Base-by-base conservation (phyloP, 2,888 invertebrate genomes). In the Lithophane semibrunnea region DNA sequence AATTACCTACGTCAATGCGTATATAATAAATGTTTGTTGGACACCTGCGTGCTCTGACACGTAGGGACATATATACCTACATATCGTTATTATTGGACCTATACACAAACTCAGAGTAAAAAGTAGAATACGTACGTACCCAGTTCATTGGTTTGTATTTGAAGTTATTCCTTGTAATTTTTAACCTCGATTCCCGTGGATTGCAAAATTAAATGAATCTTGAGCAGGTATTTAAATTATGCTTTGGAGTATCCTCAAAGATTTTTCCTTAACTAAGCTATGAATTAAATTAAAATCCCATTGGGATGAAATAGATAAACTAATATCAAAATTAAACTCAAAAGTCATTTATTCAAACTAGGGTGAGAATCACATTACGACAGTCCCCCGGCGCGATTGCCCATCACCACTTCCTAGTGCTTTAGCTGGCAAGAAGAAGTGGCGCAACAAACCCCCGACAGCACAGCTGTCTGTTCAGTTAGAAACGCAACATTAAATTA, bases 1-100 rank as follows among this genome's bases (percentile, higher is more conserved):
- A 74, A 74, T 74, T 75, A 29, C 16, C 37, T 66, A 68, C 75
- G 79, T 65, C 79, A 79, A 82, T 67, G 58, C 44, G 56, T 54
- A 37, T n/a, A 66, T n/a, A 52, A 60, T 47, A 64, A 49, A 12
- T 67, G 44, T 73, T 79, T 56, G 29, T 24, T 58, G 21, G 63
- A 37, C 24, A 56, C 24, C 49, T 49, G 75, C 64, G 82, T 64
- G 49, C n/a, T 5, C 61, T 18, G 67, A 24, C 75, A 74, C 58
- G 81, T 68, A 61, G 37, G 37, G 2, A 37, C 37, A 37, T 49
- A 4, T 21, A 42, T 7, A 42, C 52, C 18, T 18, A 52, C 21
- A 10, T 24, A 65, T 56, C 7, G 4, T 21, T 24, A 18, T 21
- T 65, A 44, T 37, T 67, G 18, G 78, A 58, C 60, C 49, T 75